Percentiles rank a stretch among this genome's conserved stretches.
These are phyloP conservation scores for Botia kubotai DNA, from an alignment of 2,797 vertebrate genomes.

Conservation along the genomic window DNA sequence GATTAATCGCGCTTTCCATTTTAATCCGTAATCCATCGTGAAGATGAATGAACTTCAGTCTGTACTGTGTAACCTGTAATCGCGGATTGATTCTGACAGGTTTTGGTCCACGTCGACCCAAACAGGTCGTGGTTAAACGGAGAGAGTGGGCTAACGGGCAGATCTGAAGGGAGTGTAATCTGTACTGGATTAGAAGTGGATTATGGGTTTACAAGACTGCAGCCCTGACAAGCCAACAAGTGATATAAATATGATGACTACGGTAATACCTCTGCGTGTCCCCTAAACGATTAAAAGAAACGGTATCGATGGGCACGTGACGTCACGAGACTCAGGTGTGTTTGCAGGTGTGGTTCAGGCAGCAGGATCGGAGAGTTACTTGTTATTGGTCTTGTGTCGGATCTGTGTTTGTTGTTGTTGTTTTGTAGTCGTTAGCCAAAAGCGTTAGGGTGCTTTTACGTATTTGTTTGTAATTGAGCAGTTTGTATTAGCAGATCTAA, in stretches of 20 bases:
- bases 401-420: neutral
- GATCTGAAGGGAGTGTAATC: conserved; percentile 64
- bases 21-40: neutral
- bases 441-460: too few species aligned
- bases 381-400: neutral
- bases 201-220: conserved; percentile 74
- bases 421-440: neutral
- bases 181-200: conserved; percentile 75
- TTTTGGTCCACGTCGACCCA: neutral
- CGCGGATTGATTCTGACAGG: neutral
- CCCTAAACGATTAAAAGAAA: neutral
- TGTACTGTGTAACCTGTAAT: neutral
- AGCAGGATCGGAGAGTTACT: too few species aligned
- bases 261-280: neutral
- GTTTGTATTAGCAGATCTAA: neutral
- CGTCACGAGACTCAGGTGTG: conserved; percentile 6
- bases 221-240: conserved; percentile 44
- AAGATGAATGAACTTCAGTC: neutral
- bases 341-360: neutral
- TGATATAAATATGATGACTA: conserved; percentile 42
- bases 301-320: neutral
- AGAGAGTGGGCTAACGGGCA: conserved; percentile 11
- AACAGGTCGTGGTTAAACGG: conserved; percentile 3
- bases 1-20: neutral
- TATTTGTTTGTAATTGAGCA: too few species aligned